Conservation (phyloP, 2,888 invertebrate genomes). For the Diaphora mendica region DNA sequence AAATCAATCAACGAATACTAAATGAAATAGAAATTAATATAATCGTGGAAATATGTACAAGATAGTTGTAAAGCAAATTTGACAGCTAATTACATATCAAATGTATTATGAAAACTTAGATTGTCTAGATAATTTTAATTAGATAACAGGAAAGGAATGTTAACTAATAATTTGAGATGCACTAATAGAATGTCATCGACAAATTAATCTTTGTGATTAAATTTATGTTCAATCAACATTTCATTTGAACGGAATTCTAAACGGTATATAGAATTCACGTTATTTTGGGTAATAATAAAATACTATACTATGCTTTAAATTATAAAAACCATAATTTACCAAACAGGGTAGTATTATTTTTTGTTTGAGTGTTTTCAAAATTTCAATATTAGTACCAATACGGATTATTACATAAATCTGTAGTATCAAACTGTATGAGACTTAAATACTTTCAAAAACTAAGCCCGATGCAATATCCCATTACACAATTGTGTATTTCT, state of each 20-base stretch:
- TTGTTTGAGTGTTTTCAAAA: constrained; percentile 28
- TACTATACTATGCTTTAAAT: background rate
- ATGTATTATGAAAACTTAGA: constrained; percentile 31
- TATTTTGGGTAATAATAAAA: background rate
- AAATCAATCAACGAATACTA: constrained; percentile 16
- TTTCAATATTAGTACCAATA: constrained; percentile 24
- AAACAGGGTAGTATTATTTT: background rate
- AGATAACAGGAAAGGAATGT: constrained; percentile 54
- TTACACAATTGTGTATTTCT: background rate
- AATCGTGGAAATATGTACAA: constrained; percentile 36
- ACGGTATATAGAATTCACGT: background rate
- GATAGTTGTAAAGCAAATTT: constrained; percentile 15
- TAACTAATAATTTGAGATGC: constrained; percentile 46
- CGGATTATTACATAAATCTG: background rate
- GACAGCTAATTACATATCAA: constrained; percentile 23
- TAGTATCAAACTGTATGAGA: background rate
- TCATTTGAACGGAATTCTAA: background rate
- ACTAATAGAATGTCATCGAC: constrained; percentile 20
- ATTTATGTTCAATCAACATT: background rate
- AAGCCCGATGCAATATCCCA: background rate
- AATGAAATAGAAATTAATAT: constrained; percentile 23
- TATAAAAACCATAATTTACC: background rate
- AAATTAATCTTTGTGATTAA: constrained; percentile 5
- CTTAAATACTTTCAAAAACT: background rate
- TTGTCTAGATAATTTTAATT: constrained; percentile 28